A percentile compares a stretch with the other conserved stretches of the same genome.
phyloP scores from a whole-genome alignment of 2,797 vertebrate species.

The Cyclopterus lumpus region DNA sequence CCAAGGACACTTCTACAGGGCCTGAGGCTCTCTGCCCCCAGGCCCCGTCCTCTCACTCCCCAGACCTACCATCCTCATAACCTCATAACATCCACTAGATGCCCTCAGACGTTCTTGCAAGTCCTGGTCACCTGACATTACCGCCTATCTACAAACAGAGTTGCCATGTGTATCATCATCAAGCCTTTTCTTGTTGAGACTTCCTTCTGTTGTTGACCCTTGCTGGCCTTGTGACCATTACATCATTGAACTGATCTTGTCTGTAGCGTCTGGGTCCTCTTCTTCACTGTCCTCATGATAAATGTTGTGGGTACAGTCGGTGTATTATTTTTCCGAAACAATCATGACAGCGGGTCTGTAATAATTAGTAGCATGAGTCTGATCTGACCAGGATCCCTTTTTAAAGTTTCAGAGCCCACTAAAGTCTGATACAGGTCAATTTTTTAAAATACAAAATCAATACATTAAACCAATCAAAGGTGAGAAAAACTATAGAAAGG shows the following conservation, averaged over 20 bases:
- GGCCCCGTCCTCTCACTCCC: not conserved
- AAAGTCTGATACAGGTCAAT: conserved; percentile 31
- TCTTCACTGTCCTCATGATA: not conserved
- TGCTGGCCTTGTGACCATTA: not conserved
- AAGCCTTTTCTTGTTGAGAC: too few species aligned
- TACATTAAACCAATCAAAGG: not conserved
- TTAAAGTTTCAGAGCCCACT: conserved; percentile 25
- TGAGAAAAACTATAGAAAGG: not conserved
- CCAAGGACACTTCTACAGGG: not conserved
- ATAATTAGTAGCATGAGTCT: not conserved
- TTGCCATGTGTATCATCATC: too few species aligned
- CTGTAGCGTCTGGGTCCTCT: too few species aligned
- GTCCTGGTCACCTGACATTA: not conserved
- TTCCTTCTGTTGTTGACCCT: too few species aligned
- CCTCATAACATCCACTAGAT: not conserved
- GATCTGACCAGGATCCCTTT: not conserved
- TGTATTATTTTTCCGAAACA: not conserved
- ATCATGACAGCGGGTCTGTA: not conserved
- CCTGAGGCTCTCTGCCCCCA: not conserved
- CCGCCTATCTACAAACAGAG: not conserved
- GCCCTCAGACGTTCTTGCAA: not conserved
- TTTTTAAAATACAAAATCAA: not conserved
- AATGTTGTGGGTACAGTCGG: not conserved
- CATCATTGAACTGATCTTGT: too few species aligned
- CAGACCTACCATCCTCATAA: not conserved